These are phyloP conservation scores for Brachyrhaphis roseni DNA, from an alignment of 2,797 vertebrate species.

Conservation along the genomic window DNA sequence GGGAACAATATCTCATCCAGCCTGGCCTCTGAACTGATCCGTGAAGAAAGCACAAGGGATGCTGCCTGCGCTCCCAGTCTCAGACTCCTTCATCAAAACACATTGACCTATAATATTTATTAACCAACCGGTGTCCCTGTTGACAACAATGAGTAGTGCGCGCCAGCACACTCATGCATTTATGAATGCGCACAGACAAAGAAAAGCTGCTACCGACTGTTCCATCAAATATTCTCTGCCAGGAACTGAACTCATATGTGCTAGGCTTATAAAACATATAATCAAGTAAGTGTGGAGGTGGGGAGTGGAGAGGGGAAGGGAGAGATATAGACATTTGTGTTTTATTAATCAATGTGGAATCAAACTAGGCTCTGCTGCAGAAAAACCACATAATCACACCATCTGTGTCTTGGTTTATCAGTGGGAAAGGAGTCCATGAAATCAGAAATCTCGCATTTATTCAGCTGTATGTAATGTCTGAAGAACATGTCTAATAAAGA, in stretches of 20 bases:
- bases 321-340: slow-evolving; percentile 41
- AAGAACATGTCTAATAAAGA: slow-evolving; percentile 73
- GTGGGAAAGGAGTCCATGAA: slow-evolving; percentile 48
- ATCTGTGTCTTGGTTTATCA: slow-evolving; percentile 53
- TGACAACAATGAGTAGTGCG: slow-evolving; percentile 42
- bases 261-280: slow-evolving; percentile 25
- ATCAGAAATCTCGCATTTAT: slow-evolving; percentile 63
- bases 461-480: slow-evolving; percentile 57
- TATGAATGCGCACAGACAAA: slow-evolving; percentile 58
- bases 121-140: slow-evolving; percentile 61
- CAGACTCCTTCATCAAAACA: slow-evolving; percentile 70
- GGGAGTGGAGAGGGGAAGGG: background rate
- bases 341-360: slow-evolving; percentile 55
- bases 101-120: slow-evolving; percentile 78
- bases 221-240: slow-evolving; percentile 31
- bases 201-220: slow-evolving; percentile 37
- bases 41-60: slow-evolving; percentile 49
- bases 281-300: slow-evolving; percentile 20
- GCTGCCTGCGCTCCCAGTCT: slow-evolving; percentile 57
- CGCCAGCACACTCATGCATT: slow-evolving; percentile 59
- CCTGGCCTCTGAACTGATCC: slow-evolving; percentile 50
- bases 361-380: slow-evolving; percentile 30
- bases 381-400: slow-evolving; percentile 49
- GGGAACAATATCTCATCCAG: slow-evolving; percentile 60
- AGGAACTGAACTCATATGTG: slow-evolving; percentile 34